Evolutionary conservation across 1,140 invertebrate genomes (phyloP).

Genomic region (Thaumetopoea pityocampa): DNA sequence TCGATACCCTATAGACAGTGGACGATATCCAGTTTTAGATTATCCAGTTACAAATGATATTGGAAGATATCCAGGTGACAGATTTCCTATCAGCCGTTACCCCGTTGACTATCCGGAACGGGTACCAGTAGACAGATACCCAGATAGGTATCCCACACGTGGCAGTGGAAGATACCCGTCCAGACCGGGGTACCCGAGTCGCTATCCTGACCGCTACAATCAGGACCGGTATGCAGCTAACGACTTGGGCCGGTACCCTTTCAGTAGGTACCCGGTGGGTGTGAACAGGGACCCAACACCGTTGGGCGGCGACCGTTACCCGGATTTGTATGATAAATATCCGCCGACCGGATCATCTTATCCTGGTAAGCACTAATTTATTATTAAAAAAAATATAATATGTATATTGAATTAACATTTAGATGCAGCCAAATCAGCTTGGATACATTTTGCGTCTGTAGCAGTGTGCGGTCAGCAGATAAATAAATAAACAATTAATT

Average conservation of each 20-base stretch:
- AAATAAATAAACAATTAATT: no score
- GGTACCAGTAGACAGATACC: slow-evolving; percentile 69
- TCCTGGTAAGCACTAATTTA: slow-evolving; percentile 51
- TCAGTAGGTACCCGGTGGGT: slow-evolving; percentile 60
- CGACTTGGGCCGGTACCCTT: slow-evolving; percentile 69
- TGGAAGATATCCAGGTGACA: slow-evolving; percentile 65
- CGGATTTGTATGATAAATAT: slow-evolving; percentile 71
- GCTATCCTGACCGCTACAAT: slow-evolving; percentile 64
- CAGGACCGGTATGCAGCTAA: slow-evolving; percentile 54
- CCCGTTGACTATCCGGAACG: slow-evolving; percentile 70
- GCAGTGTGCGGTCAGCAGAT: no score
- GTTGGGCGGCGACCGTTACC: slow-evolving; percentile 65
- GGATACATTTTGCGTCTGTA: no score
- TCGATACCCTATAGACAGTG: slow-evolving; percentile 51
- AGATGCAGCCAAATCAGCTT: no score
- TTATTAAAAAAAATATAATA: no score
- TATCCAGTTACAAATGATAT: slow-evolving; percentile 46
- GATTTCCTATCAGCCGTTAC: slow-evolving; percentile 70
- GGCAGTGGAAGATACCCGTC: slow-evolving; percentile 55
- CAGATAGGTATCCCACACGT: slow-evolving; percentile 53
- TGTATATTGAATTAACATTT: no score
- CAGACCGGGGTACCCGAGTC: slow-evolving; percentile 57
- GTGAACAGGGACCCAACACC: slow-evolving; percentile 67
- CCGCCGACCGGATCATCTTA: slow-evolving; percentile 69
- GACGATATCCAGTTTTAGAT: slow-evolving; percentile 56